Percentiles rank a stretch among this genome's conserved stretches.
These are phyloP conservation scores for Camarhynchus parvulus DNA, from an alignment of 2,113 vertebrate genomes.

Conservation along the genomic window DNA sequence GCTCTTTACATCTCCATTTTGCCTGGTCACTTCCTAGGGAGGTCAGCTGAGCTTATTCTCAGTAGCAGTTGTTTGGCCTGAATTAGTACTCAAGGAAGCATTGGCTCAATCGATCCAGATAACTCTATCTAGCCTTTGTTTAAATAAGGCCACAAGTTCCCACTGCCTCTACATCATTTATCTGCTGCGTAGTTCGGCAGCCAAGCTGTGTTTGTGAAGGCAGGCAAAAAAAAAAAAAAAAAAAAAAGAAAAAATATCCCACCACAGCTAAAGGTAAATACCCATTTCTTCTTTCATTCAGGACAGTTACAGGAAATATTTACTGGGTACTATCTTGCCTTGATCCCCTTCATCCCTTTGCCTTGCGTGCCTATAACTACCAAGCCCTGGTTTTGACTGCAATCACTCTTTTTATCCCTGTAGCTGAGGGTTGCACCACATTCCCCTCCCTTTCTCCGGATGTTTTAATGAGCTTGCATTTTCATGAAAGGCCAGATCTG, in stretches of 20 bases:
- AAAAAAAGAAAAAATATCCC: background rate
- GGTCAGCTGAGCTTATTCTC: constrained; percentile 8
- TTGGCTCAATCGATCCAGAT: constrained; percentile 18
- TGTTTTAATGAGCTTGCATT: constrained; percentile 63
- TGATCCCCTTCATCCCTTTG: background rate
- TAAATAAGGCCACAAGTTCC: constrained; percentile 26
- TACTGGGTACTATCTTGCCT: background rate
- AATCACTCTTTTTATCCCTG: background rate
- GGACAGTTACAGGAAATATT: background rate
- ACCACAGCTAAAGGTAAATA: background rate
- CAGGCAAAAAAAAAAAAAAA: background rate
- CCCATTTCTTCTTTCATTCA: background rate
- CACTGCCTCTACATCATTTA: background rate
- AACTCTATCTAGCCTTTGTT: constrained; percentile 21
- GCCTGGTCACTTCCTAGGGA: background rate
- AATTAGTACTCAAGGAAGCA: constrained; percentile 33
- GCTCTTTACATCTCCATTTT: background rate
- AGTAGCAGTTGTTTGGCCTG: constrained; percentile 22
- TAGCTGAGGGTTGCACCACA: background rate
- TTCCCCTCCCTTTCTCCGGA: background rate
- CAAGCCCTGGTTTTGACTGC: background rate
- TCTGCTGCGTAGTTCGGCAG: background rate
- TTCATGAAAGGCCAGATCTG: constrained; percentile 44
- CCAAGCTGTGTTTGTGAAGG: background rate
- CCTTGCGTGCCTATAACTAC: background rate